Base-by-base conservation (phyloP, 2,113 vertebrate species). In the Struthio camelus region DNA sequence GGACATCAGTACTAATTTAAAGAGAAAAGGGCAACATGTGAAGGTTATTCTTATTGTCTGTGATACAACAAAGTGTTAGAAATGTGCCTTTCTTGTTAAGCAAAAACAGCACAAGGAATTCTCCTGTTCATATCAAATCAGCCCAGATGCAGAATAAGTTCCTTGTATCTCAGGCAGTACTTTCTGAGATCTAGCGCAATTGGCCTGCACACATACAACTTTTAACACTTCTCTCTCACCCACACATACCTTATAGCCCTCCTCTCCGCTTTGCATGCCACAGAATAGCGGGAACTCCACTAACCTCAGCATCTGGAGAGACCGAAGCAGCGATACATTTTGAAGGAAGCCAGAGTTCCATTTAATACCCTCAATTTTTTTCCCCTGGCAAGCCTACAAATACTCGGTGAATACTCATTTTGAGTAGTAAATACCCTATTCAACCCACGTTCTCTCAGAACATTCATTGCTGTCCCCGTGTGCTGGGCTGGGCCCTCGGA, bases 31-130 rank as follows among this genome's bases (percentile, higher is more conserved):
- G 91, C 92, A 96, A 78, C 0, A 12, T 87, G 81, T 42, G 22
- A 94, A 97, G 94, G 93, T 80, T 97, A 80, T 94, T 95, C 71
- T 81, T 80, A 93, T 65, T 90, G 95, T 93, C 81, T 76, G 65
- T 58, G 72, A 90, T 81, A 88, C 87, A 95, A 50, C 50, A 66
- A 83, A 93, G 71, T 86, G 77, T 89, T 95, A 96, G 90, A 96
- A 95, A 93, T 24, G 73, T 77, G 62, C 71, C 89, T 87, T 58
- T 96, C 88, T 80, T 75, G 46, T 95, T 72, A 95, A 94, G 90
- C 94, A 93, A 76, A 87, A 80, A 66, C 67, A 85, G 85, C 69
- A 46, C 79, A 44, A 87, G 80, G 91, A 96, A 75, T 94, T 94
- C 85, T 96, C 80, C 89, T 34, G 38, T 78, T 75, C 64, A 22